Evolutionary conservation across 2,888 invertebrate genomes (phyloP).

Genomic region (Oscheius sp.): DNA sequence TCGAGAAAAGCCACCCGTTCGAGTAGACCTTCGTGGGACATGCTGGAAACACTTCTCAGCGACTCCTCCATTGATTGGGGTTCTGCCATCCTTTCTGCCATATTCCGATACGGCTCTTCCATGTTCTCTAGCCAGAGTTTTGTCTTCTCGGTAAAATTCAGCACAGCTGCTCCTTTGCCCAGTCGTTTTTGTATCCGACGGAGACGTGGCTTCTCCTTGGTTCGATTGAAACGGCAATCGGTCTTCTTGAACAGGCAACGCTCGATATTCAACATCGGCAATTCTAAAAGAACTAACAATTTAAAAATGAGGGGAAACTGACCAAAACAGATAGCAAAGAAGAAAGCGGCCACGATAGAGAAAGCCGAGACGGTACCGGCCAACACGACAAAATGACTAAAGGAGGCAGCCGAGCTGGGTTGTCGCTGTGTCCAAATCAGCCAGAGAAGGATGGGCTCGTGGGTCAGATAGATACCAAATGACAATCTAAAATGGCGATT

Average conservation of each 20-base stretch:
- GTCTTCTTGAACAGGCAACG: slow-evolving; percentile 45
- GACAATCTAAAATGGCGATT: slow-evolving; percentile 41
- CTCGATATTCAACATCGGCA: slow-evolving; percentile 47
- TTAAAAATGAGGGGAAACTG: background rate
- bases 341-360: slow-evolving; percentile 42
- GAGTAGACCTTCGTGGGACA: background rate
- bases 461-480: slow-evolving; percentile 57
- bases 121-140: slow-evolving; percentile 40
- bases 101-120: slow-evolving; percentile 4
- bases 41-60: background rate
- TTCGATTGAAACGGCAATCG: slow-evolving; percentile 25
- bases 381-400: slow-evolving; percentile 44
- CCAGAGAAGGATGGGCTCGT: slow-evolving; percentile 55
- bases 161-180: background rate
- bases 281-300: slow-evolving; percentile 40
- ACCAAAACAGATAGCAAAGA: slow-evolving; percentile 51
- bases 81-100: background rate
- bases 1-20: background rate
- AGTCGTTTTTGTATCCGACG: slow-evolving; percentile 31
- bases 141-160: slow-evolving; percentile 42
- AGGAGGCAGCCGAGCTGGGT: slow-evolving; percentile 43
- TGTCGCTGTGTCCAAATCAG: slow-evolving; percentile 48
- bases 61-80: background rate
- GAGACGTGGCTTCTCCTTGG: slow-evolving; percentile 4
- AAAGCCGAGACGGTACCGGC: slow-evolving; percentile 41